Evolutionary conservation across 2,888 invertebrate genomes (phyloP), one percentile per base, ranked within the genome.

Genomic region (Cloeon dipterum): DNA sequence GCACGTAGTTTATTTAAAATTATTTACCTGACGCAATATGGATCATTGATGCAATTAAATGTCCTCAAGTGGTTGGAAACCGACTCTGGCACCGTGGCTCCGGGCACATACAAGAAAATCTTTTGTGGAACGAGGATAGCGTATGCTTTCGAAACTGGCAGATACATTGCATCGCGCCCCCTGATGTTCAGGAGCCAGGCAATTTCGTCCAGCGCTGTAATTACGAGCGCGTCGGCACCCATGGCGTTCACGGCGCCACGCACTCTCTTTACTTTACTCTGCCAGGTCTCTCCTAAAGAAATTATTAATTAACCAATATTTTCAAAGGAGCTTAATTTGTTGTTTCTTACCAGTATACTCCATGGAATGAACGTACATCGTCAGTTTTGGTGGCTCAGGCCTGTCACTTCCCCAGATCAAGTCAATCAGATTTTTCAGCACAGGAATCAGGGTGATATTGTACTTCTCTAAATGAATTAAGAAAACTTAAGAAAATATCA

Each of bases 181-280:
- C 89, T 66, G 14, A 91, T 68, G 53, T 91, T 91, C 23, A 88
- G 61, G 21, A 89, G 56, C 77, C 88, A 89, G 0, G 86, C 82
- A 32, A 79, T 71, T 55, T 89, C 88, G 47, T 88, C 85, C 38
- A 89, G 56, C 1, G 85, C 76, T 0, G 86, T 83, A 11, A 91
- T 64, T 20, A 89, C 66, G 62, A 86, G 71, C 1, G 81, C 81
- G 46, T 79, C 75, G 1, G 70, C 74, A 1, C 64, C 64, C n/a
- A 63, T 54, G 3, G 61, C 55, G 17, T 58, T 55, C 47, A 89
- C 61, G 42, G 70, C 67, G 3, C 58, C 53, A 10, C 85, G 65
- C 2, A 83, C 58, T 34, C 65, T 64, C 4, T 60, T 51, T 1
- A 89, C 62, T 56, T 91, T 91, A 21, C 70, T 67, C 38, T 70